These are phyloP conservation scores for Cheilinus undulatus DNA, from an alignment of 2,113 vertebrate genomes.

Conservation along the genomic window DNA sequence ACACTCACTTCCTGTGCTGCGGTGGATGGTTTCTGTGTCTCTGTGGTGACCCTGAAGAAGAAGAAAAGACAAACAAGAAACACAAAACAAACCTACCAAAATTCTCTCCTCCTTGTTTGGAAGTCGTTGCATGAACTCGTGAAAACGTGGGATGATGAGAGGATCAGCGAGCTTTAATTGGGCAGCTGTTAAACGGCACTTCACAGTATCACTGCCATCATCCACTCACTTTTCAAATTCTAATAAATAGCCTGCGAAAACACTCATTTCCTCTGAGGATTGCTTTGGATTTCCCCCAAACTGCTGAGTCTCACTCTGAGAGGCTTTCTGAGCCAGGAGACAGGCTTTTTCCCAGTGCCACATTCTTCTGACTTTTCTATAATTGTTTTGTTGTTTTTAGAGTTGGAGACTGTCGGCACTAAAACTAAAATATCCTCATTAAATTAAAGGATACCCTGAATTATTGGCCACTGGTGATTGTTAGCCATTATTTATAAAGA, in stretches of 20 bases:
- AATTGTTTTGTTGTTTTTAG: not conserved
- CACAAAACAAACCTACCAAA: constrained; percentile 7
- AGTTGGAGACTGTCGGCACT: too few species aligned
- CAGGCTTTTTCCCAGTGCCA: not conserved
- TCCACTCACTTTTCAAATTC: constrained; percentile 49
- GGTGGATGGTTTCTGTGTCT: constrained; percentile 29
- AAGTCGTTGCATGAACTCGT: not conserved
- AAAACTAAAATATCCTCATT: too few species aligned
- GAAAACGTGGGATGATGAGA: constrained; percentile 20
- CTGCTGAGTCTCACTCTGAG: constrained; percentile 13
- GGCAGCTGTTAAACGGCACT: constrained; percentile 40
- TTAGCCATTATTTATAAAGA: too few species aligned
- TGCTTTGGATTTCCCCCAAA: constrained; percentile 18
- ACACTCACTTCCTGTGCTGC: constrained; percentile 75
- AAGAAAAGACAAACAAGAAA: constrained; percentile 32
- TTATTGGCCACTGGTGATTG: too few species aligned
- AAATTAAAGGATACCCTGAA: too few species aligned
- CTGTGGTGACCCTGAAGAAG: constrained; percentile 11
- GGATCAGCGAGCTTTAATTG: constrained; percentile 26
- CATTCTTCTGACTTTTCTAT: not conserved
- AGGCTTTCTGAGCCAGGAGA: constrained; percentile 13
- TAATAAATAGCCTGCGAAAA: constrained; percentile 52
- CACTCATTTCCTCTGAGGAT: constrained; percentile 43
- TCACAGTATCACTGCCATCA: constrained; percentile 31
- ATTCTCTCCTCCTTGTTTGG: not conserved